Evolutionary conservation across 2,888 invertebrate species (phyloP).

Genomic region (Napeogenes sylphis): DNA sequence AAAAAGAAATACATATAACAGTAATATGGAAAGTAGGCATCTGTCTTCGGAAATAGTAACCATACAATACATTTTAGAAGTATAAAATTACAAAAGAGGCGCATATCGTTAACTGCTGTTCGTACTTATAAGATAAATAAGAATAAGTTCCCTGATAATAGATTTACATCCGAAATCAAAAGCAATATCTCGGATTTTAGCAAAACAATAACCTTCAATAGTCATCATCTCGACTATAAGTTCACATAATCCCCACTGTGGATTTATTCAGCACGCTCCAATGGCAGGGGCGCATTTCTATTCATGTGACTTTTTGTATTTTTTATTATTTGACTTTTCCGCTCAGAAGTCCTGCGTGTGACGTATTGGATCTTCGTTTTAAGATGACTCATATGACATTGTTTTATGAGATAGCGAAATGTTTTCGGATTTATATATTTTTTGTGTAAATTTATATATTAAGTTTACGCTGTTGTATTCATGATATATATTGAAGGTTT

Average conservation of each 20-base stretch:
- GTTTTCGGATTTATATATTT: slow-evolving; percentile 11
- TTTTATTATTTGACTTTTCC: slow-evolving; percentile 53
- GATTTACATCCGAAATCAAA: slow-evolving; percentile 1
- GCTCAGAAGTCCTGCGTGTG: slow-evolving; percentile 28
- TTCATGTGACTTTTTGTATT: slow-evolving; percentile 51
- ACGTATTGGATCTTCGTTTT: slow-evolving; percentile 25
- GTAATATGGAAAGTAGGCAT: no score
- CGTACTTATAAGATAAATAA: neutral
- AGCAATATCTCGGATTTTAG: slow-evolving; percentile 6
- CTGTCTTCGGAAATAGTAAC: no score
- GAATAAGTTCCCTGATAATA: neutral
- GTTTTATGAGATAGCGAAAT: slow-evolving; percentile 20
- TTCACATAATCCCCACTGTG: slow-evolving; percentile 56
- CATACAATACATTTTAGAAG: no score
- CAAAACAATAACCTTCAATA: slow-evolving; percentile 35
- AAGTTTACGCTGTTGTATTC: slow-evolving; percentile 9
- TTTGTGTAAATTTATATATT: slow-evolving; percentile 1
- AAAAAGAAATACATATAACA: no score
- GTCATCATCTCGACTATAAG: slow-evolving; percentile 45
- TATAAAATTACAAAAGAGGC: no score
- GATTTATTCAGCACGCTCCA: slow-evolving; percentile 57
- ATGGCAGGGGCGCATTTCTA: slow-evolving; percentile 52
- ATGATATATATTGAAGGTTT: slow-evolving; percentile 11
- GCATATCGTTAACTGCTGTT: neutral
- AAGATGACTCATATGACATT: slow-evolving; percentile 24